A percentile compares a stretch with the other conserved stretches of the same genome.
These are phyloP conservation scores for Macrochelys suwanniensis DNA, from an alignment of 2,797 vertebrate genomes.

Conservation along the genomic window DNA sequence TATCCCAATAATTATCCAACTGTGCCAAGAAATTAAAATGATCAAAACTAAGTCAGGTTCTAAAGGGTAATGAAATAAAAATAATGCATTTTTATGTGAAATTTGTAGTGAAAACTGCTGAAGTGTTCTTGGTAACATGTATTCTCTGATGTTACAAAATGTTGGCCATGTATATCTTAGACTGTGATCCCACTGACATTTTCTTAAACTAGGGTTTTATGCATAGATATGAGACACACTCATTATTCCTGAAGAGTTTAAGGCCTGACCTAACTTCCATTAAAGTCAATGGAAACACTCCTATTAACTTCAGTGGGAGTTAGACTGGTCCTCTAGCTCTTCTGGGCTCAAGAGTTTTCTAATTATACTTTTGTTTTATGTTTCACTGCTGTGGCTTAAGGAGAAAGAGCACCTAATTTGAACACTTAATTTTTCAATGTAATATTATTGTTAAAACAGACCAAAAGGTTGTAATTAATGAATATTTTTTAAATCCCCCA, in stretches of 20 bases:
- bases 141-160: background rate
- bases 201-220: background rate
- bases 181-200: background rate
- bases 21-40: background rate
- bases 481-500: background rate
- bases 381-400: background rate
- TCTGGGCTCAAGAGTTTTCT: background rate
- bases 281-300: background rate
- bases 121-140: background rate
- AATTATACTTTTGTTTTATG: background rate
- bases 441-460: background rate
- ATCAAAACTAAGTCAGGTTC: background rate
- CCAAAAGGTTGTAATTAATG: background rate
- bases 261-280: background rate
- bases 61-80: background rate
- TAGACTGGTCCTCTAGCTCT: rapidly evolving
- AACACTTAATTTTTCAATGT: background rate
- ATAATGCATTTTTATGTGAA: background rate
- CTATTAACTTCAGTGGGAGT: background rate
- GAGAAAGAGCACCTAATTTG: background rate
- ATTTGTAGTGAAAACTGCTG: background rate
- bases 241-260: background rate
- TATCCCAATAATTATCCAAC: background rate
- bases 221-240: background rate
- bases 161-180: background rate